Base-by-base conservation (phyloP, 1,140 invertebrate species). In the Drosophila bocqueti region DNA sequence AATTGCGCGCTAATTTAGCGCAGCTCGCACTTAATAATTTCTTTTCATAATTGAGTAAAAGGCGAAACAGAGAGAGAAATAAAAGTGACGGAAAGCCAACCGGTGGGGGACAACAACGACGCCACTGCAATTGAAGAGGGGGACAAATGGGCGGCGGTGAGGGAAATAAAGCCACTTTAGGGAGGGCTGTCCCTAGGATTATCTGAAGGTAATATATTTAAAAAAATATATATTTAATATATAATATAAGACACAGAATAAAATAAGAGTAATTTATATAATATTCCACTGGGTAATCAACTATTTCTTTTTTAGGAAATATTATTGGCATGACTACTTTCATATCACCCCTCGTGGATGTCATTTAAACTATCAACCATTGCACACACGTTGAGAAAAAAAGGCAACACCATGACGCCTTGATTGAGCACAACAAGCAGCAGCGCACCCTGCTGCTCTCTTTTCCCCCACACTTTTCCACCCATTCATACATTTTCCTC, bases 1-100 rank as follows among this genome's bases (percentile, higher is more conserved):
- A 91, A 91, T 91, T 91, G 90, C 84, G 73, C 76, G 71, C 90
- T 89, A 91, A 91, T 90, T 91, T 84, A 91, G 90, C 89, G 89
- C 79, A 76, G 76, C 90, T 81, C 69, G 75, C 89, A 91, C 90
- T 90, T 90, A 82, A 91, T 91, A 91, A 91, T 90, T 90, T 90
- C 85, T 79, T 82, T 89, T 89, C 84, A 89, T 89, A 89, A 89
- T 89, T 89, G 85, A 84, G 84, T 81, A 58, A 65, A 83, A 59
- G 31, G 57, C 54, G 55, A 72, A 61, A 65, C 62, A 54, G 57
- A 79, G 49, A 45, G 42, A 49, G 15, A 60, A 52, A 42, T 59
- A 67, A 76, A 67, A 59, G 50, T 79, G 75, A 82, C 65, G 61
- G 59, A 52, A 71, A 63, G 61, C 45, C 45, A 52, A 47, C 49